Evolutionary conservation across 2,113 vertebrate genomes (phyloP).

Genomic region (Nesogale talazaci): DNA sequence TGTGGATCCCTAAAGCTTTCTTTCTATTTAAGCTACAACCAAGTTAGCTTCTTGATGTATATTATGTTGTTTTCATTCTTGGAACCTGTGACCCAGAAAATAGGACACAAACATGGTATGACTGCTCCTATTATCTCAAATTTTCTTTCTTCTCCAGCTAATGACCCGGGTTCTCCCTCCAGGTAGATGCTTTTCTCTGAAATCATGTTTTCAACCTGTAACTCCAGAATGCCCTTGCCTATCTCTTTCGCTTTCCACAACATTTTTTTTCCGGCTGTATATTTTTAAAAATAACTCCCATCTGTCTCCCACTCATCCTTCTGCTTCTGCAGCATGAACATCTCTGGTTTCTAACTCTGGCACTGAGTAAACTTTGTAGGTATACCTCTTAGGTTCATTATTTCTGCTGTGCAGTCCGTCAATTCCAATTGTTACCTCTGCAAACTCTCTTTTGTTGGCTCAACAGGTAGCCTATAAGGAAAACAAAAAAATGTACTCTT

Average conservation of each 20-base stretch:
- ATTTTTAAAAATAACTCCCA: conserved; percentile 72
- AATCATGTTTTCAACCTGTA: neutral
- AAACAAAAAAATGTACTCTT: neutral
- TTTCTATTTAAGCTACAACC: neutral
- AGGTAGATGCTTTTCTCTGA: neutral
- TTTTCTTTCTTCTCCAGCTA: neutral
- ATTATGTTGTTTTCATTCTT: neutral
- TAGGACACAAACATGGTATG: neutral
- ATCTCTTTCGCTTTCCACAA: conserved; percentile 22
- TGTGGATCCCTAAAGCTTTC: neutral
- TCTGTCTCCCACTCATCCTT: conserved; percentile 63
- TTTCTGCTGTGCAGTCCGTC: neutral
- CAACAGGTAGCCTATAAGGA: neutral
- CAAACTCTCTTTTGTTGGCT: conserved; percentile 9
- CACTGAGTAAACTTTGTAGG: neutral
- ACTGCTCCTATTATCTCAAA: neutral
- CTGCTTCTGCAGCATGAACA: neutral
- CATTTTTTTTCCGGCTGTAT: conserved; percentile 42
- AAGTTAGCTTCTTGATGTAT: neutral
- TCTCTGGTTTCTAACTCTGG: neutral
- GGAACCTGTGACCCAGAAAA: neutral
- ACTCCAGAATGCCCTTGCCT: neutral
- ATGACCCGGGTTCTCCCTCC: neutral
- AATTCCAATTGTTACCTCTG: neutral
- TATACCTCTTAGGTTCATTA: neutral